Evolutionary conservation across 2,888 invertebrate species (phyloP), one percentile per base, ranked within the genome.

Genomic region (Gnatocerus cornutus): DNA sequence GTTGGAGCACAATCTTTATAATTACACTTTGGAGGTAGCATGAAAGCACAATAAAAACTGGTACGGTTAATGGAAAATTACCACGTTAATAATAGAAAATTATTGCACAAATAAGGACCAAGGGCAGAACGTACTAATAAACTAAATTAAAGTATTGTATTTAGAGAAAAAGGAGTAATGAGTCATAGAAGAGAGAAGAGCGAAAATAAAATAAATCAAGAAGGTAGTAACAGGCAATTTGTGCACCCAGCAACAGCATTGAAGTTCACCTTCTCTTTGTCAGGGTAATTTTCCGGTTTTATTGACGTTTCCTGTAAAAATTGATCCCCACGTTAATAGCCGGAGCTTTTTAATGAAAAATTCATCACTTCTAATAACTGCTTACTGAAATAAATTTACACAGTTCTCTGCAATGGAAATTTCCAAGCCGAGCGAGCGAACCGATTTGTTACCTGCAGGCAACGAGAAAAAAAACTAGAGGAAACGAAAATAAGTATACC

Each of bases 401-500:
- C 33, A 7, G 16, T 12, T 27, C 46, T 33, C 33, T n/a, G 7
- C 41, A n/a, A 12, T 61, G 61, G 61, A 61, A 61, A 50, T 61
- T 59, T 59, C 59, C 59, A 59, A 10, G 1, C 29, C 3, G 37
- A 41, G 21, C 21, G 21, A 21, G 4, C 21, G 33, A 53, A 14
- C 55, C 55, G 58, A 58, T 45, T 45, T 45, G 58, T 58, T 58
- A 45, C 27, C 59, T 27, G 14, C 14, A 12, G 59, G 61, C 61
- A 8, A 48, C 21, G 29, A 10, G 29, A 10, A 37, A 50, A 50
- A 61, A 39, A 61, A 59, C 41, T 33, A 46, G 59, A 59, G 14
- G 59, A 61, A 48, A 59, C 27, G 13, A 59, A 59, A 59, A 45
- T 46, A 45, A 59, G 14, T 59, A 8, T 12, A 46, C 29, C 48